Conservation (phyloP, 2,888 invertebrate species). For the Drosophila anomelani region DNA sequence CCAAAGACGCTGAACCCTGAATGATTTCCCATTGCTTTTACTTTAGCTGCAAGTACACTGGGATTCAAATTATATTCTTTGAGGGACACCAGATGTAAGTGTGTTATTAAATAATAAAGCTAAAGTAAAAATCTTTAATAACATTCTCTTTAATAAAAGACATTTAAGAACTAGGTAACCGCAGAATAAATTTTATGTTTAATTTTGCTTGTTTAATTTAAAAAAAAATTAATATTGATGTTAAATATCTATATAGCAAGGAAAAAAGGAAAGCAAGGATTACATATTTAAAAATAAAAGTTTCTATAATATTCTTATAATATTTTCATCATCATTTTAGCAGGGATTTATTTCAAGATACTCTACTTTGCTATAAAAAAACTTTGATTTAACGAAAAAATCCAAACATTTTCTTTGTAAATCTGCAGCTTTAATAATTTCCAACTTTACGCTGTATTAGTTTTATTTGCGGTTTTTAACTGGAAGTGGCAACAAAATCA, state of each 20-base stretch:
- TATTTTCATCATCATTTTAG: background rate
- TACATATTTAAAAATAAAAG: no score
- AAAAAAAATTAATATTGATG: background rate
- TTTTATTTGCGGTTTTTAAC: constrained; percentile 34
- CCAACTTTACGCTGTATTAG: constrained; percentile 54
- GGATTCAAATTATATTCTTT: no score
- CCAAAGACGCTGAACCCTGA: constrained; percentile 11
- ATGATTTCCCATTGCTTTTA: constrained; percentile 62
- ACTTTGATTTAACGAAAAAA: background rate
- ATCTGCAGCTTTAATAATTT: constrained; percentile 45
- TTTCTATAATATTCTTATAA: background rate
- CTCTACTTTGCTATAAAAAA: background rate
- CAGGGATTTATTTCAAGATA: no score
- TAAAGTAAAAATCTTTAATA: background rate
- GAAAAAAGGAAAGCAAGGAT: no score
- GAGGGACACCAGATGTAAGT: no score
- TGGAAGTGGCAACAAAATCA: constrained; percentile 41
- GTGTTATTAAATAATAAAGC: background rate
- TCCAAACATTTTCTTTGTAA: background rate
- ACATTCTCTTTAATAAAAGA: no score
- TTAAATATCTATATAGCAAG: no score
- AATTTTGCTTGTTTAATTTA: background rate
- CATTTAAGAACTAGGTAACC: no score
- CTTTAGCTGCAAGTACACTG: constrained; percentile 43
- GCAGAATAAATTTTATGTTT: no score